Percentiles rank a stretch among this genome's conserved stretches.
Conservation (phyloP, 2,113 vertebrate genomes). For the Coptodon rendalli region DNA sequence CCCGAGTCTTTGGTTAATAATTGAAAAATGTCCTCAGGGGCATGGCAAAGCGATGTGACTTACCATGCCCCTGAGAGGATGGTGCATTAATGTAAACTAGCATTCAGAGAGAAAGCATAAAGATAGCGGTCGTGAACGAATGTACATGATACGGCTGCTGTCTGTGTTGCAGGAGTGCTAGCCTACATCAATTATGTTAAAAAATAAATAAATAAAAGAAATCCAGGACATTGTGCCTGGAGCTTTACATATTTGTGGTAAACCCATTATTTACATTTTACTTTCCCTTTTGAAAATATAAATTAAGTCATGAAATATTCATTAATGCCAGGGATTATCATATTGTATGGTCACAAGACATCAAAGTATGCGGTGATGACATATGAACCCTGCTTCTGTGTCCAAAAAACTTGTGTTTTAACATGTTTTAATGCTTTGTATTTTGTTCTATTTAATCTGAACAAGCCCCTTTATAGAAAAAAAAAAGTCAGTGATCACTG, state of each 20-base stretch:
- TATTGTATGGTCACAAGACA: not conserved
- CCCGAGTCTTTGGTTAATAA: constrained; percentile 10
- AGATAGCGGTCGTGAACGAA: not conserved
- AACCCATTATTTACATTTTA: not conserved
- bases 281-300: not conserved
- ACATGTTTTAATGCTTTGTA: not conserved
- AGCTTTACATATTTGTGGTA: not conserved
- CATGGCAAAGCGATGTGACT: constrained; percentile 6
- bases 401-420: not conserved
- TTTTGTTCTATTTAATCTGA: not conserved
- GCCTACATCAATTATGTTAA: not conserved
- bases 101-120: not conserved
- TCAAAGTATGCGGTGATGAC: not conserved
- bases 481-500: not conserved
- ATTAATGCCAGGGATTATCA: not conserved
- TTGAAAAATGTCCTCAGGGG: constrained; percentile 26
- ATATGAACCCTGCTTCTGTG: not conserved
- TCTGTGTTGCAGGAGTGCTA: not conserved
- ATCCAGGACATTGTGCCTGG: not conserved
- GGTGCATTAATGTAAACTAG: not conserved
- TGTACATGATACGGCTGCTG: not conserved
- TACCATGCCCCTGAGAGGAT: not conserved
- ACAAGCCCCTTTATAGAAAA: not conserved
- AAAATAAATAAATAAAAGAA: not conserved
- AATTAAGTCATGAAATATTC: not conserved